Evolutionary conservation across 2,113 vertebrate genomes (phyloP).

Genomic region (Phasianus colchicus): DNA sequence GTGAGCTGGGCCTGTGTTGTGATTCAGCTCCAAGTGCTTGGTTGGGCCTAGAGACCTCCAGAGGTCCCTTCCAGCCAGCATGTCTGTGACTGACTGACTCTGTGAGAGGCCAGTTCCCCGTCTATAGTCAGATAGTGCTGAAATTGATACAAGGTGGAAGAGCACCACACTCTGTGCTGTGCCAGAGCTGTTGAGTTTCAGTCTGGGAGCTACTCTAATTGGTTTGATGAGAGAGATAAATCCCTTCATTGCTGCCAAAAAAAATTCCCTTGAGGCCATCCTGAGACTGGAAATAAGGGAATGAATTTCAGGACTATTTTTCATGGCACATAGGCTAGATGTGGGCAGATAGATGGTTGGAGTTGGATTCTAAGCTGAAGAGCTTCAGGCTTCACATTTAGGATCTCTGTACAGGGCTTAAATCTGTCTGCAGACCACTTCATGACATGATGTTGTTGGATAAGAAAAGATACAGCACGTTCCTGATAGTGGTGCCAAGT

Average conservation of each 20-base stretch:
- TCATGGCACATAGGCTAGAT: background rate
- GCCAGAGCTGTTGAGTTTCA: background rate
- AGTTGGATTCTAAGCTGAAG: background rate
- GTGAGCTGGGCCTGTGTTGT: background rate
- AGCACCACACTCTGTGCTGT: background rate
- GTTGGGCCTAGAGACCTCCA: background rate
- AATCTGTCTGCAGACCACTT: background rate
- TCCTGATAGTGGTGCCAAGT: background rate
- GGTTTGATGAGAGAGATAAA: background rate
- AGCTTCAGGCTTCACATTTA: background rate
- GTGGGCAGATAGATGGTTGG: background rate
- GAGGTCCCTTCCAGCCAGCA: background rate
- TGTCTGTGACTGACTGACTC: background rate
- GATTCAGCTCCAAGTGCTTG: background rate
- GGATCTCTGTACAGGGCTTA: background rate
- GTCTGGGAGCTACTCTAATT: background rate
- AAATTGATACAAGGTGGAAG: background rate
- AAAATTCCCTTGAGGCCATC: background rate
- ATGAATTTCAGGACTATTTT: background rate
- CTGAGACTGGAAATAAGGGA: background rate
- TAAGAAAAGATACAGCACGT: rapidly evolving
- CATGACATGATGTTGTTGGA: background rate
- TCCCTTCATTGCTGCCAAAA: background rate
- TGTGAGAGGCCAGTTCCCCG: background rate
- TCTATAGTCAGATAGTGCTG: background rate